phyloP scores from a whole-genome alignment of 1,140 invertebrate genomes.

The Listronotus oregonensis region DNA sequence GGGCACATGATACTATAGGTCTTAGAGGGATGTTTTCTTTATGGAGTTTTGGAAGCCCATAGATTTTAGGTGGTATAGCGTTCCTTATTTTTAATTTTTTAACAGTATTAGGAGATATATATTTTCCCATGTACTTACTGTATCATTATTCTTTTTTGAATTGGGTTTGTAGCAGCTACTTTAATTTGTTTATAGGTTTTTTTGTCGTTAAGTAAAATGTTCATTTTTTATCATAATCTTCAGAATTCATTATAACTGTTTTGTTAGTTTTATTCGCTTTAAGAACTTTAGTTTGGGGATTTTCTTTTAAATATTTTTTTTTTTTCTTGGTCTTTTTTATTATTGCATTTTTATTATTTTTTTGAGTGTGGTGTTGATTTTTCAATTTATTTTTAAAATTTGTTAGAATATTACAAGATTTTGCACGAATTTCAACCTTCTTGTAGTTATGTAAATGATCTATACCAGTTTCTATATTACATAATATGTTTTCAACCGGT shows the following conservation, averaged over 20 bases:
- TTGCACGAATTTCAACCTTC: no score
- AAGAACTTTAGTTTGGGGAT: not conserved
- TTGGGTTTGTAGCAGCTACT: not conserved
- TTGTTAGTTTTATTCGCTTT: not conserved
- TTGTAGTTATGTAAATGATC: no score
- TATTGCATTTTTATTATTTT: no score
- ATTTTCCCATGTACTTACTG: slow-evolving; percentile 9
- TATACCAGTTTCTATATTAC: no score
- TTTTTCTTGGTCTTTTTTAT: no score
- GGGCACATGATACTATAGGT: not conserved
- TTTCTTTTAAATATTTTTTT: no score
- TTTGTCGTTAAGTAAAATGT: not conserved
- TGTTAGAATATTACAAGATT: no score
- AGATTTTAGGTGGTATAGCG: slow-evolving; percentile 1
- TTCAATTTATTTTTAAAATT: no score
- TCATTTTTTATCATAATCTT: not conserved
- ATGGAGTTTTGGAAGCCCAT: slow-evolving; percentile 7
- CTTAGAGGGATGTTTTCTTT: not conserved
- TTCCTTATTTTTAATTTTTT: not conserved
- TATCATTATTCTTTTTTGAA: slow-evolving; percentile 5
- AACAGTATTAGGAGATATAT: not conserved
- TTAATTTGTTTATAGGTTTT: slow-evolving; percentile 12
- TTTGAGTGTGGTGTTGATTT: no score
- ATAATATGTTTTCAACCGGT: no score
- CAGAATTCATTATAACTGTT: not conserved